Conservation (phyloP, 2,797 vertebrate species). For the Perodicticus potto region DNA sequence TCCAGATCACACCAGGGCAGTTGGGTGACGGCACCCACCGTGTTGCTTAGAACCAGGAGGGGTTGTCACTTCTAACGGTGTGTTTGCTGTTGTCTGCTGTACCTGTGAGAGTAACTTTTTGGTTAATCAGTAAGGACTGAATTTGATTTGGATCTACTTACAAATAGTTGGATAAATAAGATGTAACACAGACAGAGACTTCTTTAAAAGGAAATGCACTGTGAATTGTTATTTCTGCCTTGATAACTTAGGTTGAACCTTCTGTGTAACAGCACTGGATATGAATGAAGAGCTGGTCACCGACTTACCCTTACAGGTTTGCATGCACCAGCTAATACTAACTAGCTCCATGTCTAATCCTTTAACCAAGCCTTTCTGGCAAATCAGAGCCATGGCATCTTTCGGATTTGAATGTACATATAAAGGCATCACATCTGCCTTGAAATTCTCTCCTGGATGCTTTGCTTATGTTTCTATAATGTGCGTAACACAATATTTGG, state of each 20-base stretch:
- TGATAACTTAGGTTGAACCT: not conserved
- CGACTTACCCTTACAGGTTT: not conserved
- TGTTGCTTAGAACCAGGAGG: not conserved
- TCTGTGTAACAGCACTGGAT: not conserved
- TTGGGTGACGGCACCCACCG: not conserved
- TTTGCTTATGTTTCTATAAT: not conserved
- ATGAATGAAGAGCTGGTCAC: not conserved
- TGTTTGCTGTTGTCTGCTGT: constrained; percentile 23
- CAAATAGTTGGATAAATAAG: not conserved
- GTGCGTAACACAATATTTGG: not conserved
- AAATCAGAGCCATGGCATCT: not conserved
- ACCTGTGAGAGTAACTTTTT: constrained; percentile 53
- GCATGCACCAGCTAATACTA: not conserved
- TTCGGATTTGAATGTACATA: not conserved
- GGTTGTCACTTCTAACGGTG: not conserved
- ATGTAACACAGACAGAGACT: not conserved
- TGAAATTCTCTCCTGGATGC: not conserved
- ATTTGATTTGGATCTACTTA: constrained; percentile 42
- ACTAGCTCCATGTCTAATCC: not conserved
- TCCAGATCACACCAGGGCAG: not conserved
- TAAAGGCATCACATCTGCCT: not conserved
- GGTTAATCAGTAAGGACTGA: constrained; percentile 3
- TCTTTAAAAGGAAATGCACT: constrained; percentile 37
- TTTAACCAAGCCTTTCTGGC: not conserved
- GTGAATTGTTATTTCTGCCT: not conserved